A percentile compares a stretch with the other conserved stretches of the same genome.
phyloP scores from a whole-genome alignment of 2,888 invertebrate genomes.

The Drosophila kuntzei region DNA sequence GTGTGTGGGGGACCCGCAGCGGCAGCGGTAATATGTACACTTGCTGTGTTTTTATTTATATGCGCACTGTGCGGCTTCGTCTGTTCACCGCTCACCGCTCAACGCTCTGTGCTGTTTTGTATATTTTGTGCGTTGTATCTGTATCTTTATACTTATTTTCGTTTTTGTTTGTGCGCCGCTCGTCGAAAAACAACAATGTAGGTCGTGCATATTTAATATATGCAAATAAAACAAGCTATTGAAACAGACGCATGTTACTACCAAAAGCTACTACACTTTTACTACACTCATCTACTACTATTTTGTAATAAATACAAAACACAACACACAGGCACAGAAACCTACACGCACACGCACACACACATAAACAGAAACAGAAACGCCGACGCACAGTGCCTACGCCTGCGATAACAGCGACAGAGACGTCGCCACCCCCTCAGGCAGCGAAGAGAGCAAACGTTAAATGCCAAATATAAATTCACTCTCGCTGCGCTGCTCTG shows the following conservation, averaged over 20 bases:
- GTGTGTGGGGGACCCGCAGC: slow-evolving; percentile 23
- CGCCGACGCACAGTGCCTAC: slow-evolving; percentile 55
- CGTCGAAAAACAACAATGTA: slow-evolving; percentile 71
- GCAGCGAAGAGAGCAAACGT: slow-evolving; percentile 47
- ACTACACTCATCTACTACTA: slow-evolving; percentile 46
- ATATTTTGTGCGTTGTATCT: slow-evolving; percentile 58
- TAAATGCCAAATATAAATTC: slow-evolving; percentile 52
- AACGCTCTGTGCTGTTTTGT: slow-evolving; percentile 38
- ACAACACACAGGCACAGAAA: slow-evolving; percentile 6
- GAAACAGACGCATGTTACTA: slow-evolving; percentile 49
- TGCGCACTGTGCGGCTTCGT: slow-evolving; percentile 49
- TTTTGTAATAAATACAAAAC: slow-evolving; percentile 65
- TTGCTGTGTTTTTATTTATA: slow-evolving; percentile 76
- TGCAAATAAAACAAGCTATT: slow-evolving; percentile 67
- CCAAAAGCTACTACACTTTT: slow-evolving; percentile 47
- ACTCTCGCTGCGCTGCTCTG: slow-evolving; percentile 67
- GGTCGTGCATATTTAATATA: slow-evolving; percentile 79
- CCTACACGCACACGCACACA: not conserved
- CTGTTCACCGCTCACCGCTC: slow-evolving; percentile 22
- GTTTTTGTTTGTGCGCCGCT: slow-evolving; percentile 56
- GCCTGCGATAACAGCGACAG: slow-evolving; percentile 58
- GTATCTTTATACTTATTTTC: slow-evolving; percentile 53
- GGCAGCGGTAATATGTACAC: slow-evolving; percentile 49
- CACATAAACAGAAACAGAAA: slow-evolving; percentile 8
- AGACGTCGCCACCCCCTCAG: slow-evolving; percentile 60